These are phyloP conservation scores for Augochlora pura DNA, from an alignment of 1,140 invertebrate genomes.

Conservation along the genomic window DNA sequence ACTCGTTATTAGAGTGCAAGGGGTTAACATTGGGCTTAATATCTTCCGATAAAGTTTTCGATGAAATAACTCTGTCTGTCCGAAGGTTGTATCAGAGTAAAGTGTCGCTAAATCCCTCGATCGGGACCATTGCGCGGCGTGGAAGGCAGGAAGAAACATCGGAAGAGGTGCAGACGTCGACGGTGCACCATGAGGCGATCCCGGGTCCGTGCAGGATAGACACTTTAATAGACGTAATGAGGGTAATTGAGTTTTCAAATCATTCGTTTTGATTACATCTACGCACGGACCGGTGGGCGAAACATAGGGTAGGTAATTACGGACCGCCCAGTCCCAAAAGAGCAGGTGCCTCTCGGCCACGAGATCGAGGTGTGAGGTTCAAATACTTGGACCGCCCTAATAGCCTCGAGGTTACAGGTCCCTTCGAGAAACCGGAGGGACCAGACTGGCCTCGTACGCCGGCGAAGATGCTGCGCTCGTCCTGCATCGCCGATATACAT, in stretches of 20 bases:
- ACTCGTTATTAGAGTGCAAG: too few species aligned
- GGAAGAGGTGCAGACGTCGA: constrained; percentile 7
- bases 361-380: constrained; percentile 78
- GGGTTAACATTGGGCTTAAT: too few species aligned
- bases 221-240: constrained; percentile 76
- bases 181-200: constrained; percentile 11
- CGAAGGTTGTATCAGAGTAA: too few species aligned
- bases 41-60: too few species aligned
- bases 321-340: constrained; percentile 78
- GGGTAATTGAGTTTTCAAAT: constrained; percentile 80
- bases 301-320: constrained; percentile 76
- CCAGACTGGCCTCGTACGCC: constrained; percentile 25
- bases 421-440: constrained; percentile 65
- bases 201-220: constrained; percentile 55
- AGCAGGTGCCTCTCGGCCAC: constrained; percentile 77
- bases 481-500: constrained; percentile 14
- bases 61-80: too few species aligned
- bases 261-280: constrained; percentile 79
- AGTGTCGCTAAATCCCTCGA: too few species aligned
- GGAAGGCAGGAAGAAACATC: constrained; percentile 9
- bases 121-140: neutral
- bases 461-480: neutral
- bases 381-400: constrained; percentile 78
- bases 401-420: constrained; percentile 77
- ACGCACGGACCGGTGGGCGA: constrained; percentile 69